Conservation (phyloP, 2,113 vertebrate species). For the Ciconia boyciana region DNA sequence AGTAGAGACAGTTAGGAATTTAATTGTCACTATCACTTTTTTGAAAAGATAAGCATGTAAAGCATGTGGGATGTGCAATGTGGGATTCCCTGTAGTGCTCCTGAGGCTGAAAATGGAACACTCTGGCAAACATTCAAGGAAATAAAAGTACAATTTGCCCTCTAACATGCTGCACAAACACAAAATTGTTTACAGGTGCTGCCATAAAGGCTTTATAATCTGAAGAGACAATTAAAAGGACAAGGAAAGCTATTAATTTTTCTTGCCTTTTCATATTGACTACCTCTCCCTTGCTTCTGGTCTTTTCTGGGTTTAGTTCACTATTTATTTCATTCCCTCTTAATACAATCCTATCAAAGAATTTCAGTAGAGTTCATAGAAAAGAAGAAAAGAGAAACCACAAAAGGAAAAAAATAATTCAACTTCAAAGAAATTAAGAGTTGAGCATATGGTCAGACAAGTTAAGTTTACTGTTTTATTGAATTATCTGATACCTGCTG, state of each 20-base stretch:
- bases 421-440: not conserved
- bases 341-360: not conserved
- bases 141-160: not conserved
- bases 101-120: not conserved
- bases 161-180: not conserved
- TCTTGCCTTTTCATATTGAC: not conserved
- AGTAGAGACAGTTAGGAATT: not conserved
- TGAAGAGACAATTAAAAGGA: not conserved
- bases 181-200: not conserved
- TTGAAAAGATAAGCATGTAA: not conserved
- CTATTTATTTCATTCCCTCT: not conserved
- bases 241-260: not conserved
- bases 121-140: not conserved
- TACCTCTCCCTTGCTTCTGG: not conserved
- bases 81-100: not conserved
- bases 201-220: not conserved
- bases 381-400: not conserved
- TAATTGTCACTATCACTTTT: not conserved
- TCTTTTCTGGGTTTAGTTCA: not conserved
- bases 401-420: not conserved
- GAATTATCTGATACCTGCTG: not conserved
- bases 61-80: not conserved
- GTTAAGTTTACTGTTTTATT: not conserved
- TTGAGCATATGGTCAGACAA: not conserved
- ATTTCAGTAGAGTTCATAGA: not conserved